These are phyloP conservation scores for Lithophane semibrunnea DNA, from an alignment of 2,888 invertebrate genomes.

Conservation along the genomic window DNA sequence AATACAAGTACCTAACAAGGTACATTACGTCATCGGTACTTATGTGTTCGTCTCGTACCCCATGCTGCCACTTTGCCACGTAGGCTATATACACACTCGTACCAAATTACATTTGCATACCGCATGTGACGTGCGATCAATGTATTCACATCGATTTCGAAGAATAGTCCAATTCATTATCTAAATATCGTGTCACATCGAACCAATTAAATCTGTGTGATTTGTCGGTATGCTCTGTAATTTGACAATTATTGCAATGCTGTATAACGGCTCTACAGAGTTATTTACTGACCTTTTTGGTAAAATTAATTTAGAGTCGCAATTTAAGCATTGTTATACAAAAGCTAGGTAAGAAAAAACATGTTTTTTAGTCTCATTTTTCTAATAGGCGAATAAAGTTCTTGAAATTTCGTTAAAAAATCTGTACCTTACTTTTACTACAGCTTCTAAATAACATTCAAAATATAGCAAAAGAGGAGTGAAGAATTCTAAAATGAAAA, in stretches of 20 bases:
- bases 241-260: constrained; percentile 10
- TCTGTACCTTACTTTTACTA: background rate
- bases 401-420: background rate
- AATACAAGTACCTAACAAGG: background rate
- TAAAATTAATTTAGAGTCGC: background rate
- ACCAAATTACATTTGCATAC: constrained; percentile 60
- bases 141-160: constrained; percentile 9
- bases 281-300: background rate
- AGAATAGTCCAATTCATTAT: constrained; percentile 20
- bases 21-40: constrained; percentile 15
- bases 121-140: constrained; percentile 18
- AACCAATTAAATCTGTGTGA: background rate
- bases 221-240: constrained; percentile 8
- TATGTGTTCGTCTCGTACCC: background rate
- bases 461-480: background rate
- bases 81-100: constrained; percentile 5
- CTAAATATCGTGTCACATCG: constrained; percentile 7
- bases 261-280: background rate
- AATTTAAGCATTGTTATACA: background rate
- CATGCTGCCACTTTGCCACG: constrained; percentile 4
- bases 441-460: constrained; percentile 9
- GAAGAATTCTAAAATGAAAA: constrained; percentile 3
- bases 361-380: constrained; percentile 1
- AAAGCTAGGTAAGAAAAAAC: background rate
- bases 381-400: constrained; percentile 2